These are phyloP conservation scores for Candidula unifasciata DNA, from an alignment of 2,888 invertebrate genomes.

Conservation along the genomic window DNA sequence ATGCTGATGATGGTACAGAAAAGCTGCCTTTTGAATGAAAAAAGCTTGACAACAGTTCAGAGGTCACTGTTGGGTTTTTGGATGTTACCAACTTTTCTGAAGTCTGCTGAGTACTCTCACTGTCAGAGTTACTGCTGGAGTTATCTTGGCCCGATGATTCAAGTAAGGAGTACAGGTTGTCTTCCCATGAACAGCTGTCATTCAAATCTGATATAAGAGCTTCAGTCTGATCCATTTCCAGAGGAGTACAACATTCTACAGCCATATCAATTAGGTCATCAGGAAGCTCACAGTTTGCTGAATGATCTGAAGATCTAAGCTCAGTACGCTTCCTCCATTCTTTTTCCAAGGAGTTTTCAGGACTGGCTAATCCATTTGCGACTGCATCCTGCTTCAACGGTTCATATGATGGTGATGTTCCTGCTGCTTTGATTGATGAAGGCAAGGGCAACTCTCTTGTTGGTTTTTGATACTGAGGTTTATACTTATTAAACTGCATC, in stretches of 20 bases:
- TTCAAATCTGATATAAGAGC: conserved; percentile 41
- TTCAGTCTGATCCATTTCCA: conserved; percentile 41
- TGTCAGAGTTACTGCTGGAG: background rate
- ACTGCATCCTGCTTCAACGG: background rate
- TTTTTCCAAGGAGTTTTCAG: background rate
- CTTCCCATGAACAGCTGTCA: conserved; percentile 34
- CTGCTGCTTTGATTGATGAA: background rate
- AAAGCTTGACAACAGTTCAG: background rate
- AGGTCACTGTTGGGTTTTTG: background rate
- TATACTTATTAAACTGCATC: conserved; percentile 1
- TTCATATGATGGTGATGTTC: background rate
- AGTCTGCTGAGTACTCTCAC: background rate
- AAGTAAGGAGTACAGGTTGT: conserved; percentile 40
- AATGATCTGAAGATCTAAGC: background rate
- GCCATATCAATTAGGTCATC: conserved; percentile 58
- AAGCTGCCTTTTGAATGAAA: background rate
- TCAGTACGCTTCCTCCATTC: background rate
- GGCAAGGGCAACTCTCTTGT: conserved; percentile 42
- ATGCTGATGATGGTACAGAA: background rate
- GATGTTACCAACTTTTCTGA: background rate
- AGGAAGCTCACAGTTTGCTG: conserved; percentile 41
- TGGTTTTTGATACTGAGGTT: background rate
- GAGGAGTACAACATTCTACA: conserved; percentile 55
- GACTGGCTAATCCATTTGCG: background rate
- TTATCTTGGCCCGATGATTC: conserved; percentile 11